Percentiles rank a stretch among this genome's conserved stretches.
phyloP scores from a whole-genome alignment of 2,888 invertebrate genomes.

The Xanthorhoe spadicearia region DNA sequence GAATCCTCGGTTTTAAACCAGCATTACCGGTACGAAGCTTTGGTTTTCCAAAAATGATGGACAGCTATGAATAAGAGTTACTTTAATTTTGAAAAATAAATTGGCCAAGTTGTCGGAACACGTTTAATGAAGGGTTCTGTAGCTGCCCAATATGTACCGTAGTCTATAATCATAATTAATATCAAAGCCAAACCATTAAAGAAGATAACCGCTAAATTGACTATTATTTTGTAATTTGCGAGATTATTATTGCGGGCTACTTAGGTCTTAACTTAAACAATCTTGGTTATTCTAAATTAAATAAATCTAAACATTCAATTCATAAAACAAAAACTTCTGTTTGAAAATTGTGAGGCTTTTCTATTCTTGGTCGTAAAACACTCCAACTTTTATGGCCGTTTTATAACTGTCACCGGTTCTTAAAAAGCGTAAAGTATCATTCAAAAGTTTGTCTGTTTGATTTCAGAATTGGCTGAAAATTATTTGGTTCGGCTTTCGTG shows the following conservation, averaged over 20 bases:
- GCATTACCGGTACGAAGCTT: conserved; percentile 50
- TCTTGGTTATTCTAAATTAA: too few relatives aligned
- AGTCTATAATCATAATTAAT: too few relatives aligned
- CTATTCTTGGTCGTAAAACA: neutral
- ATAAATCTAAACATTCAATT: too few relatives aligned
- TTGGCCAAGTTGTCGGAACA: too few relatives aligned
- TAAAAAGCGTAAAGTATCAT: conserved; percentile 47
- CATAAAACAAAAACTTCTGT: neutral
- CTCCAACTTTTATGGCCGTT: neutral
- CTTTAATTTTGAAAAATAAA: neutral
- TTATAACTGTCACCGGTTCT: neutral
- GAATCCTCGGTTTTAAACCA: conserved; percentile 76
- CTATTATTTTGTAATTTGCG: too few relatives aligned
- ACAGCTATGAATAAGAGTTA: neutral
- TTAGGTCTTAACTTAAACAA: too few relatives aligned
- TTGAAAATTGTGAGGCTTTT: neutral
- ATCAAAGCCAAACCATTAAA: too few relatives aligned
- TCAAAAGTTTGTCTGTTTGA: conserved; percentile 39
- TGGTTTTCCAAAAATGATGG: neutral
- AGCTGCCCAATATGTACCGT: too few relatives aligned
- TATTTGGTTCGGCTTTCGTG: conserved; percentile 19
- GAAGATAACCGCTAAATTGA: too few relatives aligned
- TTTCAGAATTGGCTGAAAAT: conserved; percentile 25
- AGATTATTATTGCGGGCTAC: too few relatives aligned
- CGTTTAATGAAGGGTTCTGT: too few relatives aligned